phyloP scores from a whole-genome alignment of 1,140 invertebrate genomes.

The Papilio aristodemus region DNA sequence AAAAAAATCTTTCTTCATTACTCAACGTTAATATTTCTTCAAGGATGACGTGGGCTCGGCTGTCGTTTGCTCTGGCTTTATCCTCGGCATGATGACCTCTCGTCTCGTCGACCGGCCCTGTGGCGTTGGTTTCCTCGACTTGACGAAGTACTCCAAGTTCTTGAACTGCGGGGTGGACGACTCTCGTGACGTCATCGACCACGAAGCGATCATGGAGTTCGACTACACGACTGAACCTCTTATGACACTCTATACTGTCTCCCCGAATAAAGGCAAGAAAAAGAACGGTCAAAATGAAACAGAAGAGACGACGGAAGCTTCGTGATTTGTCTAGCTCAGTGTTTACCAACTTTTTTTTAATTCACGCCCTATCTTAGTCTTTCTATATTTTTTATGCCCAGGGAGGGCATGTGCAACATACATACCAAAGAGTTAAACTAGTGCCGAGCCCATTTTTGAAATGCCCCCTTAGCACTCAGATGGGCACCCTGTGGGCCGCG shows the following conservation, averaged over 20 bases:
- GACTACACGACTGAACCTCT: constrained; percentile 42
- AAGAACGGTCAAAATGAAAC: constrained; percentile 1
- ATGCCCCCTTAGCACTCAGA: too few relatives aligned
- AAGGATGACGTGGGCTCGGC: constrained; percentile 66
- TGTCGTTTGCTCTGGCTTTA: constrained; percentile 59
- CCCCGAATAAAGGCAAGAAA: constrained; percentile 33
- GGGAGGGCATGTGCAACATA: too few relatives aligned
- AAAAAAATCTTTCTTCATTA: too few relatives aligned
- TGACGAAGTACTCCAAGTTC: constrained; percentile 58
- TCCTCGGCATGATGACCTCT: constrained; percentile 66
- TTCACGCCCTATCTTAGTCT: too few relatives aligned
- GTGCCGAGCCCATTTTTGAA: too few relatives aligned
- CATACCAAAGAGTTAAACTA: too few relatives aligned
- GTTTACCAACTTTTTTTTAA: too few relatives aligned
- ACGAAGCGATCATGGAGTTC: constrained; percentile 49
- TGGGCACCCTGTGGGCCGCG: too few relatives aligned
- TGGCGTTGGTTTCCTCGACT: constrained; percentile 61
- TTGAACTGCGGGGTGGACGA: constrained; percentile 66
- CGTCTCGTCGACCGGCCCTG: constrained; percentile 65
- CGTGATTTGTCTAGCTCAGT: too few relatives aligned
- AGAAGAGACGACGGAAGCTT: background rate
- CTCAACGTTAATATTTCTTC: constrained; percentile 2
- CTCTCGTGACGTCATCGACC: constrained; percentile 60
- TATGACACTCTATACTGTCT: constrained; percentile 37
- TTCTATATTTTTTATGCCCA: too few relatives aligned